Percentiles rank a stretch among this genome's conserved stretches.
Evolutionary conservation across 2,888 invertebrate genomes (phyloP).

Genomic region (Lithophane socia): DNA sequence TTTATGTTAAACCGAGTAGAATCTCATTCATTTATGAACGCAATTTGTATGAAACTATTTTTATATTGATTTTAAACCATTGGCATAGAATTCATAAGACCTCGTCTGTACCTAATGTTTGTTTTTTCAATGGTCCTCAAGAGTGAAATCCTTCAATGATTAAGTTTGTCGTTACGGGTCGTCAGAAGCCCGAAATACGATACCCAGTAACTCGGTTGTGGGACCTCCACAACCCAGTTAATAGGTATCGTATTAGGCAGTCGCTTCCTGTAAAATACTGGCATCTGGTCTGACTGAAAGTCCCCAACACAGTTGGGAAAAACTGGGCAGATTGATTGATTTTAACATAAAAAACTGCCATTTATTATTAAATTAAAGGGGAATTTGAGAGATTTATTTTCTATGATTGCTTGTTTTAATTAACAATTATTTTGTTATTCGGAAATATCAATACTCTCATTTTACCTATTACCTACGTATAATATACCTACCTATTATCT

Average conservation of each 20-base stretch:
- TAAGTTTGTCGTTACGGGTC: background rate
- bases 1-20: background rate
- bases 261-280: background rate
- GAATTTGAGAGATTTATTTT: background rate
- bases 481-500: too few relatives aligned
- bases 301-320: background rate
- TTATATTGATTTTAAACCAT: background rate
- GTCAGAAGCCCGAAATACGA: background rate
- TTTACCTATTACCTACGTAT: background rate
- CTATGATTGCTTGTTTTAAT: background rate
- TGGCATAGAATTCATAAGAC: background rate
- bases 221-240: too few relatives aligned
- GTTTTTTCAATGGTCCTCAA: rapidly evolving
- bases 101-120: background rate
- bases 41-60: background rate
- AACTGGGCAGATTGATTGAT: background rate
- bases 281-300: background rate
- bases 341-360: background rate
- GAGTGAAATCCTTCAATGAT: background rate
- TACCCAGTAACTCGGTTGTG: background rate
- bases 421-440: background rate
- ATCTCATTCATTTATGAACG: background rate
- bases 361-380: background rate
- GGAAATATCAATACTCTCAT: too few relatives aligned
- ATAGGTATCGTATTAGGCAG: too few relatives aligned